Conservation (phyloP, 2,113 vertebrate genomes). For the Epinephelus lanceolatus region DNA sequence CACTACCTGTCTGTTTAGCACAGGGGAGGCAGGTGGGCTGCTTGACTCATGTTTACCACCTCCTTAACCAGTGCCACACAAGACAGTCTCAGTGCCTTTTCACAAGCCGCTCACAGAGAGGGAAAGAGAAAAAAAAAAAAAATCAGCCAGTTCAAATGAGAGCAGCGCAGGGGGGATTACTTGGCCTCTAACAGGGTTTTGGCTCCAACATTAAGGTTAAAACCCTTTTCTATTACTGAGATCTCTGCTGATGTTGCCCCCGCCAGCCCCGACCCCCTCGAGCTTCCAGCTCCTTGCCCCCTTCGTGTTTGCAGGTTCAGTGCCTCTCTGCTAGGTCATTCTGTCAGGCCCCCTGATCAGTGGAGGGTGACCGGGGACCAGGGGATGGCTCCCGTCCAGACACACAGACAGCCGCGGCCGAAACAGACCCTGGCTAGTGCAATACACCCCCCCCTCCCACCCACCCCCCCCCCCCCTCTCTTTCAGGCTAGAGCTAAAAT, state of each 20-base stretch:
- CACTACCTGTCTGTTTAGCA: not conserved
- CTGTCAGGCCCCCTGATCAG: conserved; percentile 81
- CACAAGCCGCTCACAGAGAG: conserved; percentile 41
- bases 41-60: conserved; percentile 28
- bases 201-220: conserved; percentile 88
- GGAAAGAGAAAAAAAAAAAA: conserved; percentile 38
- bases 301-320: conserved; percentile 86
- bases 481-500: conserved; percentile 81
- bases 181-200: conserved; percentile 86
- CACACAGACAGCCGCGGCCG: conserved; percentile 55
- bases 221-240: conserved; percentile 87
- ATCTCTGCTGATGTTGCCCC: conserved; percentile 83
- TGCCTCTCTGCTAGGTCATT: conserved; percentile 83
- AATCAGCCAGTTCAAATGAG: conserved; percentile 79
- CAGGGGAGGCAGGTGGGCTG: not conserved
- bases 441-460: not conserved
- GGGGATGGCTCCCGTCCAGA: conserved; percentile 75
- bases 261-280: conserved; percentile 65
- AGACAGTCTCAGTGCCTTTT: conserved; percentile 37
- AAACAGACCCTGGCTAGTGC: conserved; percentile 49
- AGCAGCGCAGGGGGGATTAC: conserved; percentile 83
- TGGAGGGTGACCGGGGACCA: conserved; percentile 82
- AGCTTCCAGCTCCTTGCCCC: conserved; percentile 80
- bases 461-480: not conserved
- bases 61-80: conserved; percentile 38